phyloP scores from a whole-genome alignment of 2,797 vertebrate genomes.

The Diglossa cyanea region DNA sequence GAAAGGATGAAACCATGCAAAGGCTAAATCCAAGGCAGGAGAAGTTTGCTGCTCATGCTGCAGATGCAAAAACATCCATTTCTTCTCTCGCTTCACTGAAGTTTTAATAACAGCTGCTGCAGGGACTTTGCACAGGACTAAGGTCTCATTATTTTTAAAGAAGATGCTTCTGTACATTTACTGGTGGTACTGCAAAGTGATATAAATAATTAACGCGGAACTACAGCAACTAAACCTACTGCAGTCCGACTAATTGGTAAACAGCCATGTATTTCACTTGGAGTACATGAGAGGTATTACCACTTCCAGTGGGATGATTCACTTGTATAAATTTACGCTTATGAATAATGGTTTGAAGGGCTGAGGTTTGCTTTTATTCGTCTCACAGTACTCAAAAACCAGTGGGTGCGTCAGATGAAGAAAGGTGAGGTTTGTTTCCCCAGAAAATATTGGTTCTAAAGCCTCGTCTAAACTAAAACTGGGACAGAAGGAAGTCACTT shows the following conservation, averaged over 20 bases:
- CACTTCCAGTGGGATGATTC: background rate
- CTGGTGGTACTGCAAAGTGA: background rate
- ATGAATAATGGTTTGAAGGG: background rate
- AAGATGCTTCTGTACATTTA: conserved; percentile 14
- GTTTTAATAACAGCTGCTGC: conserved; percentile 52
- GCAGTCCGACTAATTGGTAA: conserved; percentile 49
- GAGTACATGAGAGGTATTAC: background rate
- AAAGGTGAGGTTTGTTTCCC: background rate
- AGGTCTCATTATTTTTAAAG: conserved; percentile 42
- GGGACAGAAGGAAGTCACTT: background rate
- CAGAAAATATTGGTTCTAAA: background rate
- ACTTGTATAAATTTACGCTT: background rate
- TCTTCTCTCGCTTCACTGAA: conserved; percentile 18
- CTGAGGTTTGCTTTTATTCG: background rate
- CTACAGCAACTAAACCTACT: background rate
- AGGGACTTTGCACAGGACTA: conserved; percentile 15
- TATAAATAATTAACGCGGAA: conserved; percentile 50
- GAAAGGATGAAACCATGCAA: background rate
- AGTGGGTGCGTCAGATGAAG: background rate
- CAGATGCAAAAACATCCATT: conserved; percentile 16
- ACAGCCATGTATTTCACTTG: background rate
- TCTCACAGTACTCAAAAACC: background rate
- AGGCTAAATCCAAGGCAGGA: background rate
- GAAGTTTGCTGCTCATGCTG: background rate
- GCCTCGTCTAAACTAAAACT: background rate